These are phyloP conservation scores for Dendronephthya gigantea DNA, from an alignment of 64 coral and sea anemone genomes.

Conservation along the genomic window DNA sequence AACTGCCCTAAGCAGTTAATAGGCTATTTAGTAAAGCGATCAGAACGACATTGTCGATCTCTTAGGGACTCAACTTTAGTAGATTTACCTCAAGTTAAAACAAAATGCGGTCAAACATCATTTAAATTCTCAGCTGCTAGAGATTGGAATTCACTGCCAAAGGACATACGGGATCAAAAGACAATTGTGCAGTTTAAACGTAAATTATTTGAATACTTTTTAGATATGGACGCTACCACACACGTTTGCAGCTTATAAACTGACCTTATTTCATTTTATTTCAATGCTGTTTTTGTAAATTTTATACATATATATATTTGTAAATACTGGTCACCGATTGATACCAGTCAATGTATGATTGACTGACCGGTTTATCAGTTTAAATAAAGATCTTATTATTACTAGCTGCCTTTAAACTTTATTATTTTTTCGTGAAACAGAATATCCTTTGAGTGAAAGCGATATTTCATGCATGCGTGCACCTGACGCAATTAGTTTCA, in stretches of 20 bases:
- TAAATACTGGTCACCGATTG: background rate
- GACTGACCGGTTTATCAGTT: no score
- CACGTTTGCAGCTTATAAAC: slow-evolving; percentile 5
- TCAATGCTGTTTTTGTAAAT: background rate
- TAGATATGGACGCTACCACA: background rate
- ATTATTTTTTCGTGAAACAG: no score
- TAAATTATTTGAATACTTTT: background rate
- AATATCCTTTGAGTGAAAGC: no score
- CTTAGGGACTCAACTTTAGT: slow-evolving; percentile 20
- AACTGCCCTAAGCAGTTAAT: slow-evolving; percentile 14
- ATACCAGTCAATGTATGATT: no score
- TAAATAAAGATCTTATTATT: no score
- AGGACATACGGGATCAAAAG: background rate
- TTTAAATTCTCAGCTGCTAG: slow-evolving; percentile 20
- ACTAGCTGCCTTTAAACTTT: no score
- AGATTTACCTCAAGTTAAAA: slow-evolving; percentile 15
- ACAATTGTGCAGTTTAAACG: background rate
- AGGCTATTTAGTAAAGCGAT: slow-evolving; percentile 23
- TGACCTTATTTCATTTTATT: no score
- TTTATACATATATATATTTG: background rate
- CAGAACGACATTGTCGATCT: background rate
- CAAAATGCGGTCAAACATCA: slow-evolving; percentile 5
- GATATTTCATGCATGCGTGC: no score
- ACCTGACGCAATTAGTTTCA: no score
- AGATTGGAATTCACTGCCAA: slow-evolving; percentile 15